Evolutionary conservation across 2,888 invertebrate genomes (phyloP).

Genomic region (Cataglyphis livida): DNA sequence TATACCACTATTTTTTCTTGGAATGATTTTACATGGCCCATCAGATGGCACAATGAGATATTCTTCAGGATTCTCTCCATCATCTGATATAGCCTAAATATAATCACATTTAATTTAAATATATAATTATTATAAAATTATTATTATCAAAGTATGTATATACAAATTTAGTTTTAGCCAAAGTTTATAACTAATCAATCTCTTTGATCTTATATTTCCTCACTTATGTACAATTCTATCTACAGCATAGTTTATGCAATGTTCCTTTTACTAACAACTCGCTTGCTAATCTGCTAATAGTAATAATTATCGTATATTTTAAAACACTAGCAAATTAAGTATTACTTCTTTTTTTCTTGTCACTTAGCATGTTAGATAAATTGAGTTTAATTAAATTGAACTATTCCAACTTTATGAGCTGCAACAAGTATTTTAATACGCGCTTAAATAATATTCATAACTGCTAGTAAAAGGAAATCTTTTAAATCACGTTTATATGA

Average conservation of each 20-base stretch:
- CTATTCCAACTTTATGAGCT: not conserved
- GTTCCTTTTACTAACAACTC: not conserved
- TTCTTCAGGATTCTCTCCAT: slow-evolving; percentile 91
- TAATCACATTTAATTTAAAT: not conserved
- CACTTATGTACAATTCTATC: not conserved
- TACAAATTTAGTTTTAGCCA: not conserved
- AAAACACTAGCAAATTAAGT: not conserved
- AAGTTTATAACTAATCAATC: not conserved
- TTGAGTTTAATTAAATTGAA: not conserved
- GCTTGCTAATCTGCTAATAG: not conserved
- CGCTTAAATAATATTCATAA: not conserved
- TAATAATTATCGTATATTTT: not conserved
- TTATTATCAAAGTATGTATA: not conserved
- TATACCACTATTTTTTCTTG: slow-evolving; percentile 79
- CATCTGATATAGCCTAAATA: slow-evolving; percentile 89
- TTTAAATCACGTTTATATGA: not conserved
- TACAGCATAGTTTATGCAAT: not conserved
- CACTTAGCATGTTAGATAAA: not conserved
- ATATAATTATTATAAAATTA: not conserved
- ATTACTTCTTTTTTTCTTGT: not conserved
- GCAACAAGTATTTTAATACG: not conserved
- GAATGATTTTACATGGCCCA: slow-evolving; percentile 77
- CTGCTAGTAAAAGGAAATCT: no score
- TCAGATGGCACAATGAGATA: slow-evolving; percentile 86
- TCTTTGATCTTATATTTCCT: not conserved